Base-by-base conservation (phyloP, 2,797 vertebrate species). In the Alcedo atthis region DNA sequence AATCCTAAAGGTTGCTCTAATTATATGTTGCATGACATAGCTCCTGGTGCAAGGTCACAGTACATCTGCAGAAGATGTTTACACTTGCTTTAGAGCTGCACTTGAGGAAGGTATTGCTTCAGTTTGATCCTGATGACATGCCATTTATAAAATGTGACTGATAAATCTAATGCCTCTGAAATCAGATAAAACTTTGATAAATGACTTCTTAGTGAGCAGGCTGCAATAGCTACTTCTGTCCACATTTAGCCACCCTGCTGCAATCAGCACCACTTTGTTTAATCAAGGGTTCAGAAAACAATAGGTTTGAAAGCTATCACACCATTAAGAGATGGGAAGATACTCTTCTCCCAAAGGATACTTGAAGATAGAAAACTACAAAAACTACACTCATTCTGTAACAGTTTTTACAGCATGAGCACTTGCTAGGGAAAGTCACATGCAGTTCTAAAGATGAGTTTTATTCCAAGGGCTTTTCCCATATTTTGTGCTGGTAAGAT, bases 171-270 rank as follows among this genome's bases (percentile, higher is more conserved):
- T 98, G 98, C 98, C 98, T 98, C 97, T 97, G 97, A 97, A 98
- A 99, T 99, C 98, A 99, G 98, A 99, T 99, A 99, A 99, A 98
- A 98, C 98, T 98, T 98, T 99, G 99, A 99, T 98, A 98, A 99
- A 99, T 99, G 98, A 97, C 98, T 98, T 96, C 92, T 93, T 75
- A 93, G 96, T 43, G 87, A 89, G 73, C 93, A 91, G 96, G 92
- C 97, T 97, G 97, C 96, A 97, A 96, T 92, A 97, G 96, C 87
- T 93, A 91, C 96, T 93, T 89, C 93, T 97, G 98, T 96, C 97
- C 97, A 96, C 81, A 48, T 95, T 89, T 83, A 97, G 97, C 94
- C 98, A 98, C 98, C 98, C 98, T 97, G 98, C 98, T 97, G 96
- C 98, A 98, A 98, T 98, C 97, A 97, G 96, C 96, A 97, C 93